Percentiles rank a stretch among this genome's conserved stretches.
Evolutionary conservation across 2,797 vertebrate genomes (phyloP).

Genomic region (Gallinago nigripennis): DNA sequence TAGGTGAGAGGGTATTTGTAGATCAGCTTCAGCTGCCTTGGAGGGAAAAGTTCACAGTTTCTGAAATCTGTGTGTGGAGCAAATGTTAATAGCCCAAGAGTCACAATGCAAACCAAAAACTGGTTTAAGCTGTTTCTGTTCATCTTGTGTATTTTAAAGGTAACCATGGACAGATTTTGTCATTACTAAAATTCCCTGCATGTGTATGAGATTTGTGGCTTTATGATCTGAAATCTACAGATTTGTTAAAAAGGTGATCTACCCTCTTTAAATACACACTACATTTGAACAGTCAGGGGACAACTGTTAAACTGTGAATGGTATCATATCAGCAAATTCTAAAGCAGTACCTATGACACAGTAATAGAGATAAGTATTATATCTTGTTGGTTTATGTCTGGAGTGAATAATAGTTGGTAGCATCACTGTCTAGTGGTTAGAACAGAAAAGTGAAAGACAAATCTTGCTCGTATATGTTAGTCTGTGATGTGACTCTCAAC

Average conservation of each 20-base stretch:
- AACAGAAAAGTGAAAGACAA: neutral
- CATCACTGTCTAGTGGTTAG: neutral
- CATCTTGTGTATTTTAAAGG: neutral
- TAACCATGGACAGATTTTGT: neutral
- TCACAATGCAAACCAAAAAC: neutral
- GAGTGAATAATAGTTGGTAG: neutral
- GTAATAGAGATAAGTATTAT: neutral
- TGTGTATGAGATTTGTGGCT: neutral
- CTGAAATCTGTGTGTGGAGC: slow-evolving; percentile 42
- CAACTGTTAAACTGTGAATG: neutral
- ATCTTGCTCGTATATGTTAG: neutral
- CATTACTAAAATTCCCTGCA: neutral
- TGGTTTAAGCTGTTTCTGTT: neutral
- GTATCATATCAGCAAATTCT: neutral
- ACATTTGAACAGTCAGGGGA: neutral
- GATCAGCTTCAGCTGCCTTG: neutral
- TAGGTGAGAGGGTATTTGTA: neutral
- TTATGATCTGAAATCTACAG: neutral
- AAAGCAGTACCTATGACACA: neutral
- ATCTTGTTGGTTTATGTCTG: neutral
- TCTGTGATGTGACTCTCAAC: neutral
- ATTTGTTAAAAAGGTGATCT: neutral
- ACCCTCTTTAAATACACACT: neutral
- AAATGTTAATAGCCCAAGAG: slow-evolving; percentile 53
- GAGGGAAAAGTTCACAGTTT: slow-evolving; percentile 55